Evolutionary conservation across 2,888 invertebrate species (phyloP).

Genomic region (Himalopsyche anomala): DNA sequence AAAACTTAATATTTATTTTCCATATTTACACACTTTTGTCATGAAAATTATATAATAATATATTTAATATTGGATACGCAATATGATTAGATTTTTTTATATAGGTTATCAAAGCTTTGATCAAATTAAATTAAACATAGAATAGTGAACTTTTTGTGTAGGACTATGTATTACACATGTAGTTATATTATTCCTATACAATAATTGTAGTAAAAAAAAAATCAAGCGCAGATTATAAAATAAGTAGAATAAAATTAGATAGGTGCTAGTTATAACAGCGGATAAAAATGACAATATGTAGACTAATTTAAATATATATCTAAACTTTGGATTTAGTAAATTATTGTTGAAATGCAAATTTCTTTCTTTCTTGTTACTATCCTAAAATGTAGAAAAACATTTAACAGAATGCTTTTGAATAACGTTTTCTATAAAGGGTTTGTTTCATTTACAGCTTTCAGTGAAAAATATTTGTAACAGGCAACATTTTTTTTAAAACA

Average conservation of each 20-base stretch:
- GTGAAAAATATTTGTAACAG: constrained; percentile 17
- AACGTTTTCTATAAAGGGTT: background rate
- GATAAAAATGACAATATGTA: constrained; percentile 41
- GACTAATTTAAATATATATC: constrained; percentile 23
- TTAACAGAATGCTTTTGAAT: background rate
- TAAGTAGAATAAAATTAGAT: background rate
- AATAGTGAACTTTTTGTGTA: constrained; percentile 34
- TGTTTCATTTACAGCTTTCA: background rate
- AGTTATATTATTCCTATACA: constrained; percentile 4
- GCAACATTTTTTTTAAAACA: constrained; percentile 1
- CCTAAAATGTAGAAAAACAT: constrained; percentile 14
- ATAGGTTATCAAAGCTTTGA: constrained; percentile 40
- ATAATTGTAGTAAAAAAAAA: background rate
- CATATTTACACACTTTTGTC: constrained; percentile 40
- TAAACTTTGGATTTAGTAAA: constrained; percentile 49
- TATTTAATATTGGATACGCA: constrained; percentile 30
- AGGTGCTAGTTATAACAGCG: constrained; percentile 33
- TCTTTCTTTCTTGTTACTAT: background rate
- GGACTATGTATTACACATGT: constrained; percentile 15
- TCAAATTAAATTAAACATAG: constrained; percentile 40
- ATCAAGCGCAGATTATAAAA: constrained; percentile 20
- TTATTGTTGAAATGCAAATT: constrained; percentile 34
- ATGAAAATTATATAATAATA: constrained; percentile 39
- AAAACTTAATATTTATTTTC: constrained; percentile 42
- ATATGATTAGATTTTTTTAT: constrained; percentile 37